A percentile compares a stretch with the other conserved stretches of the same genome.
Conservation (phyloP, 1,140 invertebrate genomes). For the Pachypsylla venusta region DNA sequence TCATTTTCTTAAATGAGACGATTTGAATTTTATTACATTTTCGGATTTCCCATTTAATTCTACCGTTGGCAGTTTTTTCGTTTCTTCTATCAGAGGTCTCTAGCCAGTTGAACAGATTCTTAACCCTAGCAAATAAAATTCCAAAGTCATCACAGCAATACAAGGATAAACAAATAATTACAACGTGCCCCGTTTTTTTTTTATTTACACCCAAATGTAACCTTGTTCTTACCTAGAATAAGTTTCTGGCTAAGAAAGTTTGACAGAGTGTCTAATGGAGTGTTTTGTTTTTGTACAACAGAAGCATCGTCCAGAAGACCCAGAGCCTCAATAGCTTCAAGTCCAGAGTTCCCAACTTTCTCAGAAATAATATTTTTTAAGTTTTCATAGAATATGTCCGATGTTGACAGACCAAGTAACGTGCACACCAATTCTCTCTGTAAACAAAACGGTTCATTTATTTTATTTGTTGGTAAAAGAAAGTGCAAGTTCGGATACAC, state of each 20-base stretch:
- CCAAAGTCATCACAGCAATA: no score
- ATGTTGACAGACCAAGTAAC: constrained; percentile 63
- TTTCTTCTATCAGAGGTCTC: no score
- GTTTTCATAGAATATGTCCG: constrained; percentile 86
- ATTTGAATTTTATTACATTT: no score
- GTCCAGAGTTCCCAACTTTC: constrained; percentile 49
- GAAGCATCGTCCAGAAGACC: constrained; percentile 71
- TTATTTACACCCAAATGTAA: neutral
- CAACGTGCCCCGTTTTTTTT: neutral
- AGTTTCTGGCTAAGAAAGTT: constrained; percentile 79
- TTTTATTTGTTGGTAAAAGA: no score
- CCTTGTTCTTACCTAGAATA: constrained; percentile 46
- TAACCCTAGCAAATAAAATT: no score
- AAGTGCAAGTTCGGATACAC: no score
- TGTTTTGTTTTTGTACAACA: constrained; percentile 61
- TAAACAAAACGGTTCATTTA: no score
- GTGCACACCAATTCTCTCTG: constrained; percentile 75
- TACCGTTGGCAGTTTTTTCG: no score
- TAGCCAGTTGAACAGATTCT: no score
- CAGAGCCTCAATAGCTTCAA: constrained; percentile 62
- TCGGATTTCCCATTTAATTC: no score
- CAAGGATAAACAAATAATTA: no score
- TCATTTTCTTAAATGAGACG: no score
- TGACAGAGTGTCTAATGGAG: constrained; percentile 83
- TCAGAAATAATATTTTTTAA: constrained; percentile 66